A percentile compares a stretch with the other conserved stretches of the same genome.
These are phyloP conservation scores for Drosophila atripex DNA, from an alignment of 2,888 invertebrate species.

Conservation along the genomic window DNA sequence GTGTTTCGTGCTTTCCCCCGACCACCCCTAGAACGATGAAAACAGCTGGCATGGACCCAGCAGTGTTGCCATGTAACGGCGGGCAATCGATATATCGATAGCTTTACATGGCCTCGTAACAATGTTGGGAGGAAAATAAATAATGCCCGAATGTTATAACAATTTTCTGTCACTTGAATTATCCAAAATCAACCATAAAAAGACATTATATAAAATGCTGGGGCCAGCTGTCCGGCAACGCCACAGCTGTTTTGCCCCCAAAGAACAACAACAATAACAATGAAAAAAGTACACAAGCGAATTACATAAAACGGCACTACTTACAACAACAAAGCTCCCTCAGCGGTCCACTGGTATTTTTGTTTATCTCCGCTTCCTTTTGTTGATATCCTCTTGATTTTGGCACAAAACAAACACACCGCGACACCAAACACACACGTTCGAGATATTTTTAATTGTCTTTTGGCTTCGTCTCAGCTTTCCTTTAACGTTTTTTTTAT, in stretches of 20 bases:
- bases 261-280: constrained; percentile 23
- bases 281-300: constrained; percentile 42
- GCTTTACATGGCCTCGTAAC: constrained; percentile 25
- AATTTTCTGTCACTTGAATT: neutral
- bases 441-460: constrained; percentile 30
- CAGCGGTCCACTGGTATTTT: constrained; percentile 19
- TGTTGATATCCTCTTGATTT: constrained; percentile 20
- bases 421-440: constrained; percentile 21
- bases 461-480: constrained; percentile 6
- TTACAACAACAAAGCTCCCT: constrained; percentile 60
- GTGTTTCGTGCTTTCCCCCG: constrained; percentile 62
- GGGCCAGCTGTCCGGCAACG: constrained; percentile 56
- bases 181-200: neutral
- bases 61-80: constrained; percentile 58
- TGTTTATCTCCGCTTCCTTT: constrained; percentile 30
- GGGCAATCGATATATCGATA: constrained; percentile 60
- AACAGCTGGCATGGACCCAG: constrained; percentile 48
- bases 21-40: constrained; percentile 36
- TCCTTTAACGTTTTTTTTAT: constrained; percentile 2
- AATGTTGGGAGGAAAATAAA: constrained; percentile 22
- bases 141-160: constrained; percentile 17
- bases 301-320: constrained; percentile 68
- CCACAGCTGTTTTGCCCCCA: constrained; percentile 10
- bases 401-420: constrained; percentile 25
- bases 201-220: constrained; percentile 29